Conservation (phyloP, 2,888 invertebrate species). For the Heteromyza rotundicornis region DNA sequence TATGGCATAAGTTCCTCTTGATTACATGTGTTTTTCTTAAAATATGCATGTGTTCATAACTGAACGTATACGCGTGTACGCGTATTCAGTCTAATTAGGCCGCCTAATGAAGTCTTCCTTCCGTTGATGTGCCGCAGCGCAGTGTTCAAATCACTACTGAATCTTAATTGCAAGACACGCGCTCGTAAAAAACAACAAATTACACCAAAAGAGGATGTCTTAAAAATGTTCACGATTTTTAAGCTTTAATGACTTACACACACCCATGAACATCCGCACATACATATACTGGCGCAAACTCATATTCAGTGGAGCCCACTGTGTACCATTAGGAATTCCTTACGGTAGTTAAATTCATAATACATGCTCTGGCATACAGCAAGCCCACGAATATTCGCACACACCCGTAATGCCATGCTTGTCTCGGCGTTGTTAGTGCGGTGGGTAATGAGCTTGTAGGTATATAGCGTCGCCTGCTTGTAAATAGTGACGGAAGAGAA, state of each 20-base stretch:
- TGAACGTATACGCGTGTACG: background rate
- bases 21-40: too few species aligned
- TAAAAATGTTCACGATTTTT: background rate
- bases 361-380: too few species aligned
- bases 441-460: too few species aligned
- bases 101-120: background rate
- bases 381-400: too few species aligned
- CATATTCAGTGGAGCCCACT: background rate
- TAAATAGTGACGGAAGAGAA: too few species aligned
- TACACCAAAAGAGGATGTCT: background rate
- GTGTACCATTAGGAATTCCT: conserved; percentile 10
- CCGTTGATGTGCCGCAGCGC: background rate
- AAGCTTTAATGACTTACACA: background rate
- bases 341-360: conserved; percentile 8
- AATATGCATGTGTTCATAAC: too few species aligned
- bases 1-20: too few species aligned
- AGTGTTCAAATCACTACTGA: background rate
- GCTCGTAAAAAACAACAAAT: conserved; percentile 2
- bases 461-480: too few species aligned
- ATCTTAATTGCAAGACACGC: background rate
- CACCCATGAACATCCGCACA: conserved; percentile 15
- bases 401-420: too few species aligned
- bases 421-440: too few species aligned
- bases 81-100: background rate
- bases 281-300: background rate